These are phyloP conservation scores for Saturnia pavonia DNA, from an alignment of 2,888 invertebrate genomes.

Conservation along the genomic window DNA sequence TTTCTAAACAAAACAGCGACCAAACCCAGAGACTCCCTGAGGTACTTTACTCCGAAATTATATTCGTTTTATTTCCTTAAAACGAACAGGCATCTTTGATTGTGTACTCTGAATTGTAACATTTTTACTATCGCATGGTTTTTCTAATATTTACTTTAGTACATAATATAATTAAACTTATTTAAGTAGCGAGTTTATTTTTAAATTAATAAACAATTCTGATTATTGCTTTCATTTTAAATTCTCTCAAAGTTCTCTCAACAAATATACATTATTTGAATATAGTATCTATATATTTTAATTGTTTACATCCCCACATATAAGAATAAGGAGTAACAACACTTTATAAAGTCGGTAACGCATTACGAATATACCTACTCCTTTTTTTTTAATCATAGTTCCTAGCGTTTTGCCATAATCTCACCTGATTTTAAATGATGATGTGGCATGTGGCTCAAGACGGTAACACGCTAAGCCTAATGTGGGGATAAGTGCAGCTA, in stretches of 20 bases:
- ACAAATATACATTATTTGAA: no score
- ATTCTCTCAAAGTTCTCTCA: neutral
- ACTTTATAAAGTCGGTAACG: no score
- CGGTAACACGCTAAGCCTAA: no score
- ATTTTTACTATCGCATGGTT: neutral
- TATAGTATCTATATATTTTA: no score
- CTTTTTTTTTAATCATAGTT: no score
- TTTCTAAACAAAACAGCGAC: conserved; percentile 52
- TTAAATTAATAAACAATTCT: neutral
- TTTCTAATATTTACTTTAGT: neutral
- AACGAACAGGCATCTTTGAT: conserved; percentile 4
- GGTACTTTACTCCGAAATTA: conserved; percentile 7
- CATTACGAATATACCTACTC: no score
- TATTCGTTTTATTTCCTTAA: neutral
- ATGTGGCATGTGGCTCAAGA: no score
- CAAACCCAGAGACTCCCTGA: conserved; percentile 29
- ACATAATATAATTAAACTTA: neutral
- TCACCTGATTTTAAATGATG: no score
- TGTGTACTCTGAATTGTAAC: neutral
- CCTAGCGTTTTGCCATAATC: no score
- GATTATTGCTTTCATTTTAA: neutral
- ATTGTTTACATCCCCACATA: no score
- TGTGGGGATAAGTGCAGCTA: no score
- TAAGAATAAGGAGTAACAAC: no score
- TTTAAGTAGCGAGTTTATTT: neutral